Conservation (phyloP, 2,888 invertebrate genomes). For the Chrysotoxum bicinctum region DNA sequence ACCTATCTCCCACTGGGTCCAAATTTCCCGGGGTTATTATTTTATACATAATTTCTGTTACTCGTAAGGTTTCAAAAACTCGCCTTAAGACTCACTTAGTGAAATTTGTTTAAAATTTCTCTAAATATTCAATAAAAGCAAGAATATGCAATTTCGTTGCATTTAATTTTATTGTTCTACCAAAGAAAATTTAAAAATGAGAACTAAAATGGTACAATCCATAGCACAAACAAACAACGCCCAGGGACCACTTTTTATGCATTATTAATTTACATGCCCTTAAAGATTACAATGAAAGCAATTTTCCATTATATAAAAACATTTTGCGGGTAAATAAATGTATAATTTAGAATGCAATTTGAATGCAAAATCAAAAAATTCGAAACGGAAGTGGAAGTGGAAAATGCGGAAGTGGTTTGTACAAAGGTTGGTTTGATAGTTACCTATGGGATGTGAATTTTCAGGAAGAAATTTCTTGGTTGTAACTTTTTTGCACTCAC, state of each 20-base stretch:
- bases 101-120: too few species aligned
- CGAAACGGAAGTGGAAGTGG: slow-evolving; percentile 1
- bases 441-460: neutral
- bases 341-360: slow-evolving; percentile 20
- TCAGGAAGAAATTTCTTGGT: neutral
- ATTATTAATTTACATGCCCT: slow-evolving; percentile 21
- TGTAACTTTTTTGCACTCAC: too few species aligned
- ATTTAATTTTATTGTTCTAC: too few species aligned
- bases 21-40: too few species aligned
- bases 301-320: slow-evolving; percentile 3
- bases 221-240: neutral
- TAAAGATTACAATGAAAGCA: slow-evolving; percentile 12
- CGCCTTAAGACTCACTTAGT: too few species aligned
- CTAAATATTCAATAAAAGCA: too few species aligned
- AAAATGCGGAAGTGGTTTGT: neutral
- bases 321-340: neutral
- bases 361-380: neutral
- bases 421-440: neutral
- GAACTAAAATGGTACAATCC: neutral
- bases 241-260: neutral
- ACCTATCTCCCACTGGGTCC: too few species aligned
- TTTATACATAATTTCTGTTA: too few species aligned
- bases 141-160: too few species aligned
- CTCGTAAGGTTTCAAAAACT: too few species aligned
- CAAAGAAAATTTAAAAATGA: too few species aligned